Conservation (phyloP, 2,113 vertebrate species). For the Noturus placidus region DNA sequence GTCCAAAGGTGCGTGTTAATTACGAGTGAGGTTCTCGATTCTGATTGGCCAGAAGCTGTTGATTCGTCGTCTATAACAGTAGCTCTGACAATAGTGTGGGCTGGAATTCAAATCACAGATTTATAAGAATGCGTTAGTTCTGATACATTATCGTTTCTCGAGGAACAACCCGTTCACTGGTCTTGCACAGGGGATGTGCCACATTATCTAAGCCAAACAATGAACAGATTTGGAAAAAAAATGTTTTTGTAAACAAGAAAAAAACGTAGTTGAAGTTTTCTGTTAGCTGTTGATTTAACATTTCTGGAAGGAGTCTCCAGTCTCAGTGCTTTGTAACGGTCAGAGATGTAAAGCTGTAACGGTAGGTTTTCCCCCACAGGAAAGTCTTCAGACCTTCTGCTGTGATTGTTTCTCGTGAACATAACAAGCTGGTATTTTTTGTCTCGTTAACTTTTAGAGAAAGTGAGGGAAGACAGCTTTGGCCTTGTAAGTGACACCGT, state of each 20-base stretch:
- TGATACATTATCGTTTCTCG: background rate
- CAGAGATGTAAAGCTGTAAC: background rate
- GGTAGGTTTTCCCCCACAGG: background rate
- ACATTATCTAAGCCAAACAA: background rate
- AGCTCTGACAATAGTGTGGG: background rate
- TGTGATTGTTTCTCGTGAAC: background rate
- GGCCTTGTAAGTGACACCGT: background rate
- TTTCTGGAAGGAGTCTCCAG: background rate
- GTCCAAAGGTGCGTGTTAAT: constrained; percentile 84
- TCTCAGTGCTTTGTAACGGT: background rate
- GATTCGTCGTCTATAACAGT: background rate
- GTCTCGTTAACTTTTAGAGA: background rate
- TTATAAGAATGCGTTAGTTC: background rate
- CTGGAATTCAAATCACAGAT: background rate
- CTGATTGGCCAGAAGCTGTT: background rate
- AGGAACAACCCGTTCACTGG: background rate
- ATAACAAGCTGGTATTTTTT: background rate
- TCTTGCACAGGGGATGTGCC: background rate
- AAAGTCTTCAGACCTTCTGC: background rate
- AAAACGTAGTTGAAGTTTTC: background rate
- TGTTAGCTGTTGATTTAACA: background rate
- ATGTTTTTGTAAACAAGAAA: background rate
- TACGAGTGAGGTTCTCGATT: background rate
- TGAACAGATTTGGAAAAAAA: background rate
- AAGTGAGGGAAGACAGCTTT: background rate